Evolutionary conservation across 2,797 vertebrate genomes (phyloP), one percentile per base, ranked within the genome.

Genomic region (Microctenopoma steveboyesi): DNA sequence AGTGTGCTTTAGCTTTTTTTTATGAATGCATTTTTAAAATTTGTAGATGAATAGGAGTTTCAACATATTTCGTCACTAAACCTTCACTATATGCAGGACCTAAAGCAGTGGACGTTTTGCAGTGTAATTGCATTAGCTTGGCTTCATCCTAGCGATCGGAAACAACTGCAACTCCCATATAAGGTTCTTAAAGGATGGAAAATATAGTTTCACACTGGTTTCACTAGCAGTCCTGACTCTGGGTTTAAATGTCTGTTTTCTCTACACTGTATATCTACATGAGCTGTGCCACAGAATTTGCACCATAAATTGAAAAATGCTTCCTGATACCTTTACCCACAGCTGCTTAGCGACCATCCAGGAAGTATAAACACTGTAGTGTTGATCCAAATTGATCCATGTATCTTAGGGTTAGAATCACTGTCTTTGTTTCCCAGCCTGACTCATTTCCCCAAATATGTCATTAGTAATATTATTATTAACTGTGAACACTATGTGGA

Each of bases 201-300:
- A 22, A 56, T 6, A 50, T 48, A 47, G 62, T 60, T 28, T 35
- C 50, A 39, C 50, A 35, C 43, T n/a, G 51, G 58, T 64, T 60
- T 68, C 8, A 11, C 30, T 14, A 59, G 27, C 51, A 63, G 49
- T 67, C 68, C 48, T n/a, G n/a, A 45, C 49, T 81, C 74, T 79
- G 75, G 82, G 84, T 76, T 76, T 81, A 66, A 81, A 69, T 62
- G 50, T 86, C 85, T 77, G 57, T 65, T 70, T 81, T 83, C 53
- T 76, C 39, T 77, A 74, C 74, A 53, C 65, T 81, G 67, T 64
- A 74, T 79, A 79, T 72, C 56, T 51, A 56, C 69, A 64, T 2
- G 58, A 81, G 64, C 69, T 42, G 82, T 71, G 81, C 69, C 86
- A 83, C 77, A 70, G 47, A 74, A 66, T 64, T 69, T 9, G 7